Evolutionary conservation across 2,113 vertebrate species (phyloP).

Genomic region (Holacanthus passer): DNA sequence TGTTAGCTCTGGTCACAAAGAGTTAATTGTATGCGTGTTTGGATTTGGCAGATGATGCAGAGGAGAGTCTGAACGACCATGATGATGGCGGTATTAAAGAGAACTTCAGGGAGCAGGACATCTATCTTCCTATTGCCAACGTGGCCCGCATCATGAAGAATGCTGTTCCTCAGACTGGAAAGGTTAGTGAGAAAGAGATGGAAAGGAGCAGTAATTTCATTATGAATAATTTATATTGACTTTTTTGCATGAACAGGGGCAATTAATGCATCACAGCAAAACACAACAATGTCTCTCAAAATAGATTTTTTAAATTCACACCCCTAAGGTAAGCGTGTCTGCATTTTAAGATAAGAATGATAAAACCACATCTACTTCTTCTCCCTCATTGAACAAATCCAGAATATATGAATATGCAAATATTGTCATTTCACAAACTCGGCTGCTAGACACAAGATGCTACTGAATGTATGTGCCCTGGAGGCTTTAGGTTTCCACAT

Average conservation of each 20-base stretch:
- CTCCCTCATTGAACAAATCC: too few relatives aligned
- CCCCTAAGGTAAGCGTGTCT: too few relatives aligned
- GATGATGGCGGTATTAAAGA: conserved; percentile 96
- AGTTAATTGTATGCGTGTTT: not conserved
- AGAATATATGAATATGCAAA: too few relatives aligned
- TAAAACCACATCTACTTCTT: too few relatives aligned
- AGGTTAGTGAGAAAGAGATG: conserved; percentile 82
- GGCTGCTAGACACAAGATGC: too few relatives aligned
- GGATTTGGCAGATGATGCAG: conserved; percentile 83
- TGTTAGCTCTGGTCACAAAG: not conserved
- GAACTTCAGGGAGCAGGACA: conserved; percentile 98
- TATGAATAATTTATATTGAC: not conserved
- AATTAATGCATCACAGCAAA: not conserved
- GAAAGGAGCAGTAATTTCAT: not conserved
- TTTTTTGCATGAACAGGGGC: not conserved
- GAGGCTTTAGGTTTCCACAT: too few relatives aligned
- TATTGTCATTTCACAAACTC: too few relatives aligned
- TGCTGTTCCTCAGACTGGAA: conserved; percentile 96
- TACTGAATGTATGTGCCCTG: too few relatives aligned
- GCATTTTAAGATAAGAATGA: too few relatives aligned
- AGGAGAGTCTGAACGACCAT: conserved; percentile 95
- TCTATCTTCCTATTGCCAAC: conserved; percentile 98
- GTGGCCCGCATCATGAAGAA: conserved; percentile 99
- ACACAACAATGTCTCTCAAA: too few relatives aligned
- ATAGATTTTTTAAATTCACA: too few relatives aligned